Conservation (phyloP, 2,797 vertebrate species). For the Salarias fasciatus region DNA sequence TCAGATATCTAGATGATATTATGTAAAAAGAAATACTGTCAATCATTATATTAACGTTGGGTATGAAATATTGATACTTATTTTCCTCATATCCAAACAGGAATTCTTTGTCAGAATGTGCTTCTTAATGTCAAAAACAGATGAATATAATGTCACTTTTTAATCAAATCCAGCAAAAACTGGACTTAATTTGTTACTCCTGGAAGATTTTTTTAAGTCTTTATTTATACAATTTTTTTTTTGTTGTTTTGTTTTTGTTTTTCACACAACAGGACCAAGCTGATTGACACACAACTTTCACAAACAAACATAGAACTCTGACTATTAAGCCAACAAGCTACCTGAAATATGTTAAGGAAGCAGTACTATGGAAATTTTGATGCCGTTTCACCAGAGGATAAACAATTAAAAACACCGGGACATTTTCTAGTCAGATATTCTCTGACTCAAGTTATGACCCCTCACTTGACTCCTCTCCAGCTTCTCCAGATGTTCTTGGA, state of each 20-base stretch:
- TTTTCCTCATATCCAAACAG: slow-evolving; percentile 1
- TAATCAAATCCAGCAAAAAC: slow-evolving; percentile 40
- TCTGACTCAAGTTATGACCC: slow-evolving; percentile 44
- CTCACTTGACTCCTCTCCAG: slow-evolving; percentile 54
- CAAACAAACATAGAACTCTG: slow-evolving; percentile 73
- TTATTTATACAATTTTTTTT: slow-evolving; percentile 49
- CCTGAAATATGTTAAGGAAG: slow-evolving; percentile 69
- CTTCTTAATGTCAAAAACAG: slow-evolving; percentile 42
- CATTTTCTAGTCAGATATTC: slow-evolving; percentile 37
- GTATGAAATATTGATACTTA: slow-evolving; percentile 54
- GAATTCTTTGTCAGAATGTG: slow-evolving; percentile 31
- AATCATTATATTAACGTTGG: slow-evolving; percentile 27
- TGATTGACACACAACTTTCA: slow-evolving; percentile 70
- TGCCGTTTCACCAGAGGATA: slow-evolving; percentile 61
- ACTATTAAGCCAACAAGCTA: slow-evolving; percentile 73
- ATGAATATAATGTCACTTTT: slow-evolving; percentile 41
- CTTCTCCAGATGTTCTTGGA: slow-evolving; percentile 51
- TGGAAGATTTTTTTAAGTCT: slow-evolving; percentile 36
- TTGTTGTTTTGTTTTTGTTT: slow-evolving; percentile 34
- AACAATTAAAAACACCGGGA: slow-evolving; percentile 55
- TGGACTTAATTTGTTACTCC: slow-evolving; percentile 33
- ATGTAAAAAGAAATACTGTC: slow-evolving; percentile 2
- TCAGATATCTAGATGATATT: neutral
- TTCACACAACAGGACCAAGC: slow-evolving; percentile 65
- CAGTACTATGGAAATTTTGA: slow-evolving; percentile 61